Percentiles rank a stretch among this genome's conserved stretches.
Evolutionary conservation across 2,797 vertebrate species (phyloP).

Genomic region (Fundulus diaphanus): DNA sequence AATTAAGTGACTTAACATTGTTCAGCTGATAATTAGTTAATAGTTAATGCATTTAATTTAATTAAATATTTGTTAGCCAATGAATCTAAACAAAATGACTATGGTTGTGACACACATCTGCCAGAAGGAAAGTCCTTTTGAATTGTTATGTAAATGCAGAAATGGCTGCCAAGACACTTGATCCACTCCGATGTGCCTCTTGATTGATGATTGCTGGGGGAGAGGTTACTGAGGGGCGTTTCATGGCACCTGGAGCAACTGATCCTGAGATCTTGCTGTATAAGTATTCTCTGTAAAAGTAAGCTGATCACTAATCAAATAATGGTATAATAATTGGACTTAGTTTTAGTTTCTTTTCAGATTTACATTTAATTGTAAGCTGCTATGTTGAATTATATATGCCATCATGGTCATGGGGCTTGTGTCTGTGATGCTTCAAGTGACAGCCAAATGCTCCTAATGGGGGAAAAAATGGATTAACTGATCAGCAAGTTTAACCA

Average conservation of each 20-base stretch:
- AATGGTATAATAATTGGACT: neutral
- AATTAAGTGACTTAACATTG: neutral
- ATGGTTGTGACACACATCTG: constrained; percentile 61
- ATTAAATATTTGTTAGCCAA: constrained; percentile 11
- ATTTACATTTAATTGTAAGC: neutral
- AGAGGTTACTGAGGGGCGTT: constrained; percentile 83
- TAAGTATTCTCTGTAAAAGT: constrained; percentile 24
- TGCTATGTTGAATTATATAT: neutral
- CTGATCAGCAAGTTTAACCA: no score
- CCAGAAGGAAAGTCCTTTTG: constrained; percentile 47
- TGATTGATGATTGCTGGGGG: constrained; percentile 87
- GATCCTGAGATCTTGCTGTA: constrained; percentile 44
- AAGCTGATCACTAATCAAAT: constrained; percentile 27
- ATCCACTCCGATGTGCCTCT: constrained; percentile 83
- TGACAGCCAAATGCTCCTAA: neutral
- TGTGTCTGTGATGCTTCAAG: neutral
- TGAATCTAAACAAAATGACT: constrained; percentile 28
- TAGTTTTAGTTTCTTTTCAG: neutral
- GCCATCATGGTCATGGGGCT: neutral
- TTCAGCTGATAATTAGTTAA: neutral
- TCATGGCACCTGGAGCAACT: constrained; percentile 60
- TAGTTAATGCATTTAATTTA: neutral
- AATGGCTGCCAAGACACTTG: constrained; percentile 77
- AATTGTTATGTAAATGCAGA: constrained; percentile 80
- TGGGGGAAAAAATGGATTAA: no score